Conservation (phyloP, 2,888 invertebrate species). For the Stenurella melanura region DNA sequence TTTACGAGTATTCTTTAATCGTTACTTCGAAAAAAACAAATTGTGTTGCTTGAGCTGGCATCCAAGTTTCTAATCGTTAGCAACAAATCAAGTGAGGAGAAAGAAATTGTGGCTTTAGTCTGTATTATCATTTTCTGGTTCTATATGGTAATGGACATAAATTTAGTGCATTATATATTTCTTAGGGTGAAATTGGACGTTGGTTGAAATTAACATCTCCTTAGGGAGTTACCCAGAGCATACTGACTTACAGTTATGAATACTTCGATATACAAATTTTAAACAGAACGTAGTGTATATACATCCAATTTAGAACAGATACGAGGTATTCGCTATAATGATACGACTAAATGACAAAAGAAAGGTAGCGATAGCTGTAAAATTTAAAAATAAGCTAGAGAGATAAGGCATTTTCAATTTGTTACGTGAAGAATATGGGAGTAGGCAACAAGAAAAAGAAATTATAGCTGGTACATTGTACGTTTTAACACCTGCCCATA, state of each 20-base stretch:
- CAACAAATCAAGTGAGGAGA: not conserved
- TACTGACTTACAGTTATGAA: not conserved
- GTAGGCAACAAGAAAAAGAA: not conserved
- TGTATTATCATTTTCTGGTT: not conserved
- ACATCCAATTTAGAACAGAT: not conserved
- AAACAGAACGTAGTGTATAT: not conserved
- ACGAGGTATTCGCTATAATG: not conserved
- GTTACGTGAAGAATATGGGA: not conserved
- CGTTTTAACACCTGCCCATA: no score
- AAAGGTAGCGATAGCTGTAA: not conserved
- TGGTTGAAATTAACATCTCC: conserved; percentile 18
- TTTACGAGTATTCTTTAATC: no score
- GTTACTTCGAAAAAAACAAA: not conserved
- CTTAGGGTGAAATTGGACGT: conserved; percentile 1
- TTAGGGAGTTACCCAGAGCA: not conserved
- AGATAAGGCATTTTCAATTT: not conserved
- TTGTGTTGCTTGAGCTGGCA: not conserved
- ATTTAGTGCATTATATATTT: conserved; percentile 7
- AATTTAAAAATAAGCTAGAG: not conserved
- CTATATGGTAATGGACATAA: conserved; percentile 16
- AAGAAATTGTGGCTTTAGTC: not conserved
- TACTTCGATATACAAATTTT: not conserved
- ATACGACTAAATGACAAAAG: not conserved
- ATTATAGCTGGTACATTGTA: not conserved
- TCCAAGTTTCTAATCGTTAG: conserved; percentile 2